A percentile compares a stretch with the other conserved stretches of the same genome.
These are phyloP conservation scores for Karalla daura DNA, from an alignment of 2,797 vertebrate species.

Conservation along the genomic window DNA sequence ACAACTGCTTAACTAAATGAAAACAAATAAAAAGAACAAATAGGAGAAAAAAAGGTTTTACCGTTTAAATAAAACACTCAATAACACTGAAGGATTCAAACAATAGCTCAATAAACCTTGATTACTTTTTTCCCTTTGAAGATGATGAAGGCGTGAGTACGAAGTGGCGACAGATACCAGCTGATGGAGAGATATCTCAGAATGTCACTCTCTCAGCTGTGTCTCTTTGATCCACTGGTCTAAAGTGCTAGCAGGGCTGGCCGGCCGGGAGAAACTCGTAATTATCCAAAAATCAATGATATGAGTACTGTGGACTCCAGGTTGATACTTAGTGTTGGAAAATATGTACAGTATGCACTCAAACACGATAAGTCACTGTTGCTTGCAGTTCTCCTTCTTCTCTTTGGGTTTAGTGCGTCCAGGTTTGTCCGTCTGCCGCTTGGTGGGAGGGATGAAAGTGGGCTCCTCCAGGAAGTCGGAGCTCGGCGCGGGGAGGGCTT, in stretches of 20 bases:
- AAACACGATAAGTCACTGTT: conserved; percentile 78
- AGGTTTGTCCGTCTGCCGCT: conserved; percentile 81
- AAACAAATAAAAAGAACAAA: conserved; percentile 31
- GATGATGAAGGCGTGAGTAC: conserved; percentile 9
- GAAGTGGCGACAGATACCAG: conserved; percentile 20
- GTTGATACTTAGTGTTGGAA: conserved; percentile 26
- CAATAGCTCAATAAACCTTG: conserved; percentile 29
- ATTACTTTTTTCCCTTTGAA: conserved; percentile 49
- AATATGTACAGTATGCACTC: not conserved
- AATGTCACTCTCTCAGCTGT: not conserved
- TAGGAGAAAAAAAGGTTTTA: conserved; percentile 13
- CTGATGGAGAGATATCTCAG: conserved; percentile 13
- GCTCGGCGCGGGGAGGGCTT: conserved; percentile 45
- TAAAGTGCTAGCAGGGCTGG: conserved; percentile 68
- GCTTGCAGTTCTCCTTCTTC: conserved; percentile 89
- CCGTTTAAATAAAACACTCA: conserved; percentile 46
- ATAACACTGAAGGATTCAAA: conserved; percentile 33
- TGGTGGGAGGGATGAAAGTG: conserved; percentile 85
- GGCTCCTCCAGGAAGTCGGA: conserved; percentile 80
- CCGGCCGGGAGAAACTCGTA: conserved; percentile 1
- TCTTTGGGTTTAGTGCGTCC: conserved; percentile 82
- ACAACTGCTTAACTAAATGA: conserved; percentile 1
- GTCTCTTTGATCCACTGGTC: conserved; percentile 40
- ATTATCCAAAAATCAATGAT: conserved; percentile 16
- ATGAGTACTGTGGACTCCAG: conserved; percentile 15